Conservation (phyloP, 2,797 vertebrate species). For the Acomys russatus region DNA sequence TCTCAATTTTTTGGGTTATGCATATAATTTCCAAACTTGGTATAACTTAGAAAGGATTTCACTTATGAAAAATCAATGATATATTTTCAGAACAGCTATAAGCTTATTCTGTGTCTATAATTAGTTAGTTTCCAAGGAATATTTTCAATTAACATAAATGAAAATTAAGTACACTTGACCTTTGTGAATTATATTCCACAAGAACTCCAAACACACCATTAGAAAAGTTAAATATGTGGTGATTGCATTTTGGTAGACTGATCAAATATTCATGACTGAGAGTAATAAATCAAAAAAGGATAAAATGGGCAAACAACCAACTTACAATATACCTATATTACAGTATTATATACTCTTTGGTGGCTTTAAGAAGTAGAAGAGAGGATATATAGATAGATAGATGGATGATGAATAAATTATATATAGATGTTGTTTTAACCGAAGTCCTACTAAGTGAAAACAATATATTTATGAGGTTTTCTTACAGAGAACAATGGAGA, state of each 20-base stretch:
- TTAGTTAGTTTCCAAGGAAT: conserved; percentile 82
- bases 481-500: not conserved
- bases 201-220: conserved; percentile 77
- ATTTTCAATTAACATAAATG: conserved; percentile 84
- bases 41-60: not conserved
- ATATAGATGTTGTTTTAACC: not conserved
- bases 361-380: not conserved
- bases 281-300: conserved; percentile 50
- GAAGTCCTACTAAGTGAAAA: not conserved
- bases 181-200: conserved; percentile 82
- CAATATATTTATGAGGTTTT: not conserved
- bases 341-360: not conserved
- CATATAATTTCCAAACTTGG: not conserved
- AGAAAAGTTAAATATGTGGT: conserved; percentile 86
- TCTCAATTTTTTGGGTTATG: not conserved
- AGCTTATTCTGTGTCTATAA: conserved; percentile 77
- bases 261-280: conserved; percentile 67
- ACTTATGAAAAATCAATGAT: not conserved
- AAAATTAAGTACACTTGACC: conserved; percentile 86
- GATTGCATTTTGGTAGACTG: conserved; percentile 82
- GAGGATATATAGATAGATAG: not conserved
- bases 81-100: conserved; percentile 75
- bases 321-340: not conserved
- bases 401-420: not conserved
- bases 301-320: not conserved